Percentiles rank a stretch among this genome's conserved stretches.
phyloP scores from a whole-genome alignment of 2,888 invertebrate genomes.

The Strigamia maritima region DNA sequence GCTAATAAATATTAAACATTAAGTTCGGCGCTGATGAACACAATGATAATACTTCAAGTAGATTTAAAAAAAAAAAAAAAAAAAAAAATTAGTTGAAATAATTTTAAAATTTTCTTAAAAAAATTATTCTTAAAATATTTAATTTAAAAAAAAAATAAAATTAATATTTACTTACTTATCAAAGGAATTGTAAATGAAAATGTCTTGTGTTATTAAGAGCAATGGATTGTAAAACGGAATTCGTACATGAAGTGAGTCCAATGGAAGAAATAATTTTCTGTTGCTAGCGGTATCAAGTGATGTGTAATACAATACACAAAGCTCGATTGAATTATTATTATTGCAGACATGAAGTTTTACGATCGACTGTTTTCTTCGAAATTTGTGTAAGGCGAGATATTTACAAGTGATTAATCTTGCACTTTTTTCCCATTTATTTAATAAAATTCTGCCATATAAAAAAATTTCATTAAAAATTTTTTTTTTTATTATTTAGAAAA shows the following conservation, averaged over 20 bases:
- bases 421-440: background rate
- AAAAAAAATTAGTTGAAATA: too few species aligned
- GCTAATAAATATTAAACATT: background rate
- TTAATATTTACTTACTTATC: background rate
- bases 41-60: background rate
- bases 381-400: background rate
- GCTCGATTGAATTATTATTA: slow-evolving; percentile 22
- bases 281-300: background rate
- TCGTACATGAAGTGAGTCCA: background rate
- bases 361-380: slow-evolving; percentile 21
- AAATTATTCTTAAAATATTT: background rate
- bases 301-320: slow-evolving; percentile 2
- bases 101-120: background rate
- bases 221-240: background rate
- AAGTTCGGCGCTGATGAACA: background rate
- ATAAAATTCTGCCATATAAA: background rate
- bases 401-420: background rate
- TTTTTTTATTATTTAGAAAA: background rate
- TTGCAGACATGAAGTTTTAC: slow-evolving; percentile 25
- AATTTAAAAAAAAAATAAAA: background rate
- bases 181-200: background rate
- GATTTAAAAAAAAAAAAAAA: too few species aligned
- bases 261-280: background rate
- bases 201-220: background rate
- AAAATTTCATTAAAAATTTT: too few species aligned